These are phyloP conservation scores for Anas flavirostris DNA, from an alignment of 2,797 vertebrate genomes.

Conservation along the genomic window DNA sequence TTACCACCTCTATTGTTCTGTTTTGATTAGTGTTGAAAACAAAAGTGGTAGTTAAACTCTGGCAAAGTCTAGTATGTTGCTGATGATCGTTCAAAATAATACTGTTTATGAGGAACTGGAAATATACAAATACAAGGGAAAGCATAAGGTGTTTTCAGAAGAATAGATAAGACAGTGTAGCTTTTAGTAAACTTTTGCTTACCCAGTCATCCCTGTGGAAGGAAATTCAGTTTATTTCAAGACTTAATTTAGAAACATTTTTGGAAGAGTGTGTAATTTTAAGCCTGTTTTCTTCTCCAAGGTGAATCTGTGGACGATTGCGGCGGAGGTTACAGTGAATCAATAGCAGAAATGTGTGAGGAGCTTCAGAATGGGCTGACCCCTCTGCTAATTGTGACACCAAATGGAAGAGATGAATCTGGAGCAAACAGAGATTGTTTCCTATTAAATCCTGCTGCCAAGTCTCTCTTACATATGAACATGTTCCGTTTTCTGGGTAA, in stretches of 20 bases:
- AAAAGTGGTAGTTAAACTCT: background rate
- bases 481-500: constrained; percentile 99
- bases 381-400: constrained; percentile 95
- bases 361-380: constrained; percentile 98
- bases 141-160: background rate
- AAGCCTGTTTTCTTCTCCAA: constrained; percentile 50
- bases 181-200: background rate
- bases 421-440: constrained; percentile 99
- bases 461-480: constrained; percentile 92
- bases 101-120: background rate
- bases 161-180: background rate
- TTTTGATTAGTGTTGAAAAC: background rate
- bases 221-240: background rate
- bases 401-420: constrained; percentile 96
- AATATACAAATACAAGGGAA: background rate
- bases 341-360: constrained; percentile 98
- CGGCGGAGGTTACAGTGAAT: constrained; percentile 98
- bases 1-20: background rate
- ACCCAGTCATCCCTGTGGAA: rapidly evolving
- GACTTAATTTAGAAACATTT: background rate
- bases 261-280: background rate
- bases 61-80: background rate
- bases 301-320: constrained; percentile 99
- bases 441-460: constrained; percentile 93
- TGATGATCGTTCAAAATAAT: background rate